Evolutionary conservation across 2,113 vertebrate species (phyloP).

Genomic region (Deroptyus accipitrinus): DNA sequence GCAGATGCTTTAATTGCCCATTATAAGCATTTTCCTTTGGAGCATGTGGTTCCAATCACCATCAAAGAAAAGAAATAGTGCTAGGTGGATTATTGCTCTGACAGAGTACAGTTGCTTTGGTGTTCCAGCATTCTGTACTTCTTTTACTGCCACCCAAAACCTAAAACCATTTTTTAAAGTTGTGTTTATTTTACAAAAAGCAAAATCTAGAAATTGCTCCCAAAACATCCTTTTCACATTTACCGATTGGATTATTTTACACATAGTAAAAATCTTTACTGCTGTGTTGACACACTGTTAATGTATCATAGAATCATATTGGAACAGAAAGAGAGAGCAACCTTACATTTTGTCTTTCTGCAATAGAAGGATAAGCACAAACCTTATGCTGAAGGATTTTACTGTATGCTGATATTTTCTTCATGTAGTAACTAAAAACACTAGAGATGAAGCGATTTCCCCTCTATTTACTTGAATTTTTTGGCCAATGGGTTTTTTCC

Average conservation of each 20-base stretch:
- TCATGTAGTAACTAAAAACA: background rate
- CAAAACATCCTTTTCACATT: background rate
- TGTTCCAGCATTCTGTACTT: background rate
- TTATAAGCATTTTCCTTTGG: slow-evolving; percentile 48
- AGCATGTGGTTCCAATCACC: slow-evolving; percentile 61
- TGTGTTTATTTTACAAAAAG: background rate
- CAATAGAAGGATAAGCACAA: background rate
- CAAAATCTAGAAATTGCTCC: background rate
- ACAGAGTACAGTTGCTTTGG: background rate
- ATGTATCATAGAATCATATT: background rate
- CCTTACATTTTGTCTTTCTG: background rate
- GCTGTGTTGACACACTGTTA: background rate
- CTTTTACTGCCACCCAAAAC: background rate
- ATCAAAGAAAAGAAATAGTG: slow-evolving; percentile 36
- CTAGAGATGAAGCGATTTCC: background rate
- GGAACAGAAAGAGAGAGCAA: background rate
- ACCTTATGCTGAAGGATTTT: background rate
- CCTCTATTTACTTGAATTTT: background rate
- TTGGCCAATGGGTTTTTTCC: background rate
- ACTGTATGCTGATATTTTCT: background rate
- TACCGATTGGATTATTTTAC: background rate
- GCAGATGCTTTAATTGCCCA: slow-evolving; percentile 55
- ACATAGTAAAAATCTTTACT: background rate
- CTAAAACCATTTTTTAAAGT: background rate
- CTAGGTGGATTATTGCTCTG: slow-evolving; percentile 39